Evolutionary conservation across 1,140 invertebrate genomes (phyloP).

Genomic region (Mesaphorura yosii): DNA sequence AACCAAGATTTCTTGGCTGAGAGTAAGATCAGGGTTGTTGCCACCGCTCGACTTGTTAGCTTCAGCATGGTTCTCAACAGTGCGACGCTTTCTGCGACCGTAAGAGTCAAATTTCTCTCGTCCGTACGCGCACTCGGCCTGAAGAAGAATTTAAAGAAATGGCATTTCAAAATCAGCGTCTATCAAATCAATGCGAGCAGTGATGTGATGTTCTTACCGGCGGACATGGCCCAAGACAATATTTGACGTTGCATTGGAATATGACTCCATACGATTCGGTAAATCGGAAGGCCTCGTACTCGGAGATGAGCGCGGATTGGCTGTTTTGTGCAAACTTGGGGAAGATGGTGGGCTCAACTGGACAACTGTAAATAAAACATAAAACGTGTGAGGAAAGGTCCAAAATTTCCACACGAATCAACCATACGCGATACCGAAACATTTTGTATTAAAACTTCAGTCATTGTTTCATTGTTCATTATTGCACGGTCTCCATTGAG

Average conservation of each 20-base stretch:
- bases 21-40: conserved; percentile 62
- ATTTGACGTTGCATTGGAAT: conserved; percentile 94
- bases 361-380: conserved; percentile 51
- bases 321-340: conserved; percentile 77
- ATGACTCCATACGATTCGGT: conserved; percentile 93
- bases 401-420: too few relatives aligned
- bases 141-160: conserved; percentile 8
- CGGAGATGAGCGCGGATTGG: conserved; percentile 67
- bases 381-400: too few relatives aligned
- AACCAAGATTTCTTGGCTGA: conserved; percentile 85
- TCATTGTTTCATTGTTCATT: too few relatives aligned
- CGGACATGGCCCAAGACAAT: conserved; percentile 86
- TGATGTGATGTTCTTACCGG: conserved; percentile 51
- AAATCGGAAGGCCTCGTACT: conserved; percentile 89
- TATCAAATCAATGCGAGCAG: neutral
- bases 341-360: conserved; percentile 84
- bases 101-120: conserved; percentile 76
- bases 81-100: conserved; percentile 72
- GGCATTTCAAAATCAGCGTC: neutral
- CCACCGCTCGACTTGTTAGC: conserved; percentile 43
- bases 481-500: too few relatives aligned
- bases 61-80: conserved; percentile 41
- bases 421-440: too few relatives aligned
- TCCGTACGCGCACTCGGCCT: conserved; percentile 79
- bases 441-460: conserved; percentile 6